These are phyloP conservation scores for Taenaris catops DNA, from an alignment of 2,888 invertebrate genomes.

Conservation along the genomic window DNA sequence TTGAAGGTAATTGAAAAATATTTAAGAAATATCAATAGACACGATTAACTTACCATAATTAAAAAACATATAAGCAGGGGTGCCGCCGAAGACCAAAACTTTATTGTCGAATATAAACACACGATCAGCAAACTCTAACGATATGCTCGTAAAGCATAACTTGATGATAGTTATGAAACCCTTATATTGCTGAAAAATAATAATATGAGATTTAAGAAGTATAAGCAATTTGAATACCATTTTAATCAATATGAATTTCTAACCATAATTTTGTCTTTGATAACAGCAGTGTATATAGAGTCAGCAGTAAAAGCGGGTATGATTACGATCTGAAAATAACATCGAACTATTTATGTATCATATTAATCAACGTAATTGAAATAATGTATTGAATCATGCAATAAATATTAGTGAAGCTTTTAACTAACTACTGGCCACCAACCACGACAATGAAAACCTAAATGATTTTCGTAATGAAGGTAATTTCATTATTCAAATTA, in stretches of 20 bases:
- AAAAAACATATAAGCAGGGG: slow-evolving; percentile 64
- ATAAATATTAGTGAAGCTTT: too few relatives aligned
- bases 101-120: slow-evolving; percentile 53
- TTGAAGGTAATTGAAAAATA: too few relatives aligned
- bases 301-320: slow-evolving; percentile 38
- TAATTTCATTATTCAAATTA: too few relatives aligned
- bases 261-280: slow-evolving; percentile 62
- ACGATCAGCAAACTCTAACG: slow-evolving; percentile 52
- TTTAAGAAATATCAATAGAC: too few relatives aligned
- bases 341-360: too few relatives aligned
- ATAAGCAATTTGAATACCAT: background rate
- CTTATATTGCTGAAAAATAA: slow-evolving; percentile 44
- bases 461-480: too few relatives aligned
- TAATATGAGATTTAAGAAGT: too few relatives aligned
- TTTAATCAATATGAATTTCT: too few relatives aligned
- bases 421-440: too few relatives aligned
- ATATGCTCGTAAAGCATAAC: slow-evolving; percentile 35
- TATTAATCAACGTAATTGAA: too few relatives aligned
- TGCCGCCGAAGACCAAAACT: slow-evolving; percentile 53
- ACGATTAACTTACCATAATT: slow-evolving; percentile 58
- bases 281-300: slow-evolving; percentile 37
- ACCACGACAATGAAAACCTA: too few relatives aligned
- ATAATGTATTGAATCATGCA: too few relatives aligned
- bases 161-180: slow-evolving; percentile 47
- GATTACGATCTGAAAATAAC: slow-evolving; percentile 52